Evolutionary conservation across 1,140 invertebrate species (phyloP), one percentile per base, ranked within the genome.

Genomic region (Drosophila athabasca): DNA sequence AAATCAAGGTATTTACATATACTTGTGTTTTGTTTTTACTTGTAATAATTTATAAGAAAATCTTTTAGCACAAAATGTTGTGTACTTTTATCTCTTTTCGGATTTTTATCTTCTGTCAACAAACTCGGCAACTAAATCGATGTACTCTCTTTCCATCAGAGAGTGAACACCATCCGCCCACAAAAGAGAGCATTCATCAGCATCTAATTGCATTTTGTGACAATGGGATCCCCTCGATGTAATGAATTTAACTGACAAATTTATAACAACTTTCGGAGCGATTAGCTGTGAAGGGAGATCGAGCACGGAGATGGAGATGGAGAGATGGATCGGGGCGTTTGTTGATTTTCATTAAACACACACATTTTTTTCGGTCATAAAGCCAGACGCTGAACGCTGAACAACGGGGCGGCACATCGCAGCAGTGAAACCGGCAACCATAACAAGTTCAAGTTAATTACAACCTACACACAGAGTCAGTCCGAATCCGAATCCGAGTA

Each of bases 361-460:
- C 50, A 52, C 6, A 35, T 50, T 70, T 78, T 69, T 77, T 55
- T 74, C 59, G 62, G 68, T 74, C 74, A 70, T 87, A 81, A 85
- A 82, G 50, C 49, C 54, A 48, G 43, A 53, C 65, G 48, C 71
- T 74, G 72, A 67, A n/a, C 65, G 48, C 70, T 64, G 72, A 67
- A 49, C 70, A 61, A 57, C 69, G 52, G 50, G 15, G 26, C 31
- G 35, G 35, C 35, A 13, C 11, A 11, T 13, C 26, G 49, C 53
- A 73, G 24, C 24, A 76, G 73, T 67, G 62, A 79, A 84, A 84
- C 76, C 81, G 76, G 68, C 72, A 64, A 76, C 72, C 75, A 76
- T 71, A 84, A 84, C 68, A 80, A 85, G 78, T 87, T 85, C 74
- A 87, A 77, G 62, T 87, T 87, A 87, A 87, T 87, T 87, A 70